A percentile compares a stretch with the other conserved stretches of the same genome.
Conservation (phyloP, 2,113 vertebrate species). For the Myotis yumanensis region DNA sequence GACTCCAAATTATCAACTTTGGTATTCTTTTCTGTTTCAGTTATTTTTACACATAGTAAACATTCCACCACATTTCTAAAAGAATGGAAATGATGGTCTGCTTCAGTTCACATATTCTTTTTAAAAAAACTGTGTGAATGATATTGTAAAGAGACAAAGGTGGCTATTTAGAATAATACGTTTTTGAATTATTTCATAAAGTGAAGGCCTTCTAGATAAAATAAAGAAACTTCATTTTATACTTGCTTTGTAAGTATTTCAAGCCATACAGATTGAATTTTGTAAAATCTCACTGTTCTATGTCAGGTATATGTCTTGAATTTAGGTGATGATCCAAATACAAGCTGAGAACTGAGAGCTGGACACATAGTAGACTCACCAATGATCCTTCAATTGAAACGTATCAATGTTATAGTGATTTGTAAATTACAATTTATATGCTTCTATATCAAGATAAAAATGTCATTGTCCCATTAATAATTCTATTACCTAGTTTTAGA, state of each 20-base stretch:
- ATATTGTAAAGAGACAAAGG: not conserved
- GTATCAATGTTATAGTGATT: not conserved
- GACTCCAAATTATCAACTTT: not conserved
- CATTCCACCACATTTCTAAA: not conserved
- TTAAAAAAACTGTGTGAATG: not conserved
- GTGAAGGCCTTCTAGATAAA: not conserved
- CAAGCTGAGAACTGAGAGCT: not conserved
- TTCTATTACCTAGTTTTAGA: conserved; percentile 39
- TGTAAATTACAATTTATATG: conserved; percentile 19
- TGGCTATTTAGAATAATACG: not conserved
- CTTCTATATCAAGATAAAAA: not conserved
- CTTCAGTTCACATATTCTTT: not conserved
- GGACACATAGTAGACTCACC: not conserved
- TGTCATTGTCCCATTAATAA: not conserved
- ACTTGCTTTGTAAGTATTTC: not conserved
- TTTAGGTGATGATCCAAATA: not conserved
- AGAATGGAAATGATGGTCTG: not conserved
- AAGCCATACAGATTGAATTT: not conserved
- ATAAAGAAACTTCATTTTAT: not conserved
- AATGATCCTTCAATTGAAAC: not conserved
- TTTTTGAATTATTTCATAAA: conserved; percentile 31
- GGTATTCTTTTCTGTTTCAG: not conserved
- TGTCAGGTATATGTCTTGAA: not conserved
- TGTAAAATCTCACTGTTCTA: not conserved
- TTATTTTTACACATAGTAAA: not conserved